Base-by-base conservation (phyloP, 1,140 invertebrate genomes). In the Aplysia californica region DNA sequence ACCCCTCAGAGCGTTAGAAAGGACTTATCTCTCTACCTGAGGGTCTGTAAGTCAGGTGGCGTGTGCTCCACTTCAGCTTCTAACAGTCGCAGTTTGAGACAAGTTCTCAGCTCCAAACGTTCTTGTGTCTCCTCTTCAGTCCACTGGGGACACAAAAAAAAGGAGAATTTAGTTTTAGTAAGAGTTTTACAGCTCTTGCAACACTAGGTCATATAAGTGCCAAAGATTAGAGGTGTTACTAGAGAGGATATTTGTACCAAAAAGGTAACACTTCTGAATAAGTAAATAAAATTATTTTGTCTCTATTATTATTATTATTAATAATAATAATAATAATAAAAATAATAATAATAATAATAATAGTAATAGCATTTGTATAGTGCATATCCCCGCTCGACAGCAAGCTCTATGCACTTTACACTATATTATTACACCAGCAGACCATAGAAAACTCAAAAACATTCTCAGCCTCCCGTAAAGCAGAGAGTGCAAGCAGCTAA, bases 51-150 rank as follows among this genome's bases (percentile, higher is more conserved):
- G 0, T 86, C 82, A 29, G 83, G 77, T 4, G 82, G 74, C 2
- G 87, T 88, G 77, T 89, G 84, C 38, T 86, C 77, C 20, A 90
- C 58, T 79, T 91, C 90, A 58, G 84, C 79, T 29, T 79, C 70
- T 31, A 91, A 80, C 10, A 82, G 85, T 69, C 81, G 80, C 64
- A 87, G 85, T 59, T 86, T 77, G 26, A 90, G 55, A 38, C 83
- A 79, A 39, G 81, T 76, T 79, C 84, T 81, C 6, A 89, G 70
- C 39, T 86, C 82, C 36, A 80, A 66, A 31, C 84, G 74, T 29
- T 86, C 80, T 38, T 56, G 6, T 21, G 50, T 73, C 23, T 77
- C 78, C 21, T 70, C 39, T 55, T 55, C 58, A 6, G 50, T 67
- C 69, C 75, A 73, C 58, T 68, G 39, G 15, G 58, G 36, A 35